Evolutionary conservation across 92 coral and sea anemone genomes (phyloP), one percentile per base, ranked within the genome.

Genomic region (Zoanthus gigantus): DNA sequence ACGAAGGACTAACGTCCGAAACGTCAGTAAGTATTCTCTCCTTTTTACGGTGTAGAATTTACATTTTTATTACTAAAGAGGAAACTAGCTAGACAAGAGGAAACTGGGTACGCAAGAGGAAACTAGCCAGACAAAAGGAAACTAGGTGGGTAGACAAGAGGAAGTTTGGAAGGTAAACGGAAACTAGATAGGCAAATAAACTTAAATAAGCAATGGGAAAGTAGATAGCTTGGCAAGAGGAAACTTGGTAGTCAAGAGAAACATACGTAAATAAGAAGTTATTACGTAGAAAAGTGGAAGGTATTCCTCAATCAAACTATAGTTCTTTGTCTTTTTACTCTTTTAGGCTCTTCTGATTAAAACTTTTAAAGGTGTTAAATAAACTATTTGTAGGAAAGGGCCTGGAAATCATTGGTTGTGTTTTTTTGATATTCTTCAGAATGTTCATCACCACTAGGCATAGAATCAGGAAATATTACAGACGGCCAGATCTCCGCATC

Each of bases 361-460:
- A 11, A 50, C 23, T 37, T 37, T 2, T 37, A 37, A 37, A 37
- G 56, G 56, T 50, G 10, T 50, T 50, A 7, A 50, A 50, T 7
- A 50, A 7, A 11, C 10, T 11, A 0, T 50, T 50, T 11, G 56
- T 50, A 4, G 12, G 9, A 7, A 50, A 37, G 9, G 9, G 9
- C 56, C 1, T 11, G 5, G 12, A 50, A 1, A 10, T 58, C 30
- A 18, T 17, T 17, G 28, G 8, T 18, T 63, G 69, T 18, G n/a
- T 14, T n/a, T 60, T 63, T 69, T 32, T 69, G 1, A 31, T 30
- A 12, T 69, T 69, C 8, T 31, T 69, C 72, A 95, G 98, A 93
- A 73, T 97, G 99, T 83, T 77, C 96, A 18, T 83, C 82, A 18
- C 94, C 98, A 7, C 92, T 95, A 52, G 99, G 99, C 8, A 97